Base-by-base conservation (phyloP, 2,113 vertebrate species). In the Leptobrachium leishanense region DNA sequence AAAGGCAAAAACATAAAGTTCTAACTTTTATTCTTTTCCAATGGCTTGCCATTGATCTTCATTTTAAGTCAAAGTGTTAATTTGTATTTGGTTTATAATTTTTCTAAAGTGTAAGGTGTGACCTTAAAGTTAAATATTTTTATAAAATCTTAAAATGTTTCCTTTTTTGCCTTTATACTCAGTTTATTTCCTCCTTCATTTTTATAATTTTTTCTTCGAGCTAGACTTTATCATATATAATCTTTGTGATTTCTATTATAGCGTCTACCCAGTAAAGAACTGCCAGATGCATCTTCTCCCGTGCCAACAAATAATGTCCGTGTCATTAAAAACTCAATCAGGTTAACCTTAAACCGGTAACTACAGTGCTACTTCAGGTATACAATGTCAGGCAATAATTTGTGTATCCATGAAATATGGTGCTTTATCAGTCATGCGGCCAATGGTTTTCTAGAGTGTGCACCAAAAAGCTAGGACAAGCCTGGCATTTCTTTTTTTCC, bases 301-400 rank as follows among this genome's bases (percentile, higher is more conserved):
- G 86, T 97, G 75, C 98, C 98, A 74, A 92, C 95, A 82, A 98
- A 90, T 83, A 96, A 94, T 80, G 87, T 98, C 86, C 94, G 96
- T 50, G 93, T 99, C 10, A 93, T 98, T 82, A 99, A 98, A 85
- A 98, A 98, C 85, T 98, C 98, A 72, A 98, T 99, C 86, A 95
- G 97, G 87, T 92, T 99, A 84, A 98, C 98, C 43, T 95, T 99
- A 82, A 99, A 98, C 79, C 94, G 95, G 87, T 95, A 93, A 88
- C 88, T 73, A 81, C 84, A 62, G 77, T 84, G 71, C 81, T 64
- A 89, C 82, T 84, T 86, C 91, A 92, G 90, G 92, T 92, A 84
- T 92, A 72, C 81, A 83, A 83, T 72, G 81, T 80, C 73, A 74
- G 79, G 81, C 2, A 54, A 50, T 89, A 85, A 70, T 65, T 5